A percentile compares a stretch with the other conserved stretches of the same genome.
Conservation (phyloP, 1,140 invertebrate genomes). For the Sinella curviseta region DNA sequence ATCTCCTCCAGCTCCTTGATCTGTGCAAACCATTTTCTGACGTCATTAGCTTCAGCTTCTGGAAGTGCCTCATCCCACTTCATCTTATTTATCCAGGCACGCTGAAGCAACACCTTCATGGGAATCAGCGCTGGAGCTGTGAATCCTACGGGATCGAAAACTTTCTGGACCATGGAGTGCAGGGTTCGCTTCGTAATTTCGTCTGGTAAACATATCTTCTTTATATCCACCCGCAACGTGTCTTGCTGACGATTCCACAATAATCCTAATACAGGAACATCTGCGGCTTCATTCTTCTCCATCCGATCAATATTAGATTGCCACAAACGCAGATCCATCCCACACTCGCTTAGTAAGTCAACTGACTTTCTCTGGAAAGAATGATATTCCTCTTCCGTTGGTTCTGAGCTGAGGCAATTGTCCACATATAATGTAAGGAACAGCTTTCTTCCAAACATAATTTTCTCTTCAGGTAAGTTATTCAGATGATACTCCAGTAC, state of each 20-base stretch:
- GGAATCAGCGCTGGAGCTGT: constrained; percentile 2
- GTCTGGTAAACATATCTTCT: not conserved
- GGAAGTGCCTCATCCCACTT: constrained; percentile 39
- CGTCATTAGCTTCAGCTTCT: constrained; percentile 39
- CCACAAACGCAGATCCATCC: too few species aligned
- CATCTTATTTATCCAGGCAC: constrained; percentile 14
- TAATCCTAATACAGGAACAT: not conserved
- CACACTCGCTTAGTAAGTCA: too few species aligned
- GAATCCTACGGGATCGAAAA: constrained; percentile 36
- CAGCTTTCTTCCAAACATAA: not conserved
- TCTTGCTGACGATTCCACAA: not conserved
- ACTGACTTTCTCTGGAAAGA: too few species aligned
- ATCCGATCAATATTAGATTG: too few species aligned
- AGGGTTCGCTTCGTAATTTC: constrained; percentile 37
- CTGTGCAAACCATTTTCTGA: constrained; percentile 43
- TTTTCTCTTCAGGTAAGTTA: not conserved
- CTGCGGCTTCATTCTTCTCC: too few species aligned
- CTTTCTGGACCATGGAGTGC: constrained; percentile 30
- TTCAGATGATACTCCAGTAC: constrained; percentile 46
- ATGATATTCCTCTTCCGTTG: too few species aligned
- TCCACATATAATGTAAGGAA: not conserved
- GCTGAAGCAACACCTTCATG: constrained; percentile 33
- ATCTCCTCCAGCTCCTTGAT: constrained; percentile 49
- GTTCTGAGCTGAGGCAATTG: not conserved
- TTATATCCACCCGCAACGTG: not conserved